Percentiles rank a stretch among this genome's conserved stretches.
These are phyloP conservation scores for Muntiacus reevesi DNA, from an alignment of 2,113 vertebrate genomes.

Conservation along the genomic window DNA sequence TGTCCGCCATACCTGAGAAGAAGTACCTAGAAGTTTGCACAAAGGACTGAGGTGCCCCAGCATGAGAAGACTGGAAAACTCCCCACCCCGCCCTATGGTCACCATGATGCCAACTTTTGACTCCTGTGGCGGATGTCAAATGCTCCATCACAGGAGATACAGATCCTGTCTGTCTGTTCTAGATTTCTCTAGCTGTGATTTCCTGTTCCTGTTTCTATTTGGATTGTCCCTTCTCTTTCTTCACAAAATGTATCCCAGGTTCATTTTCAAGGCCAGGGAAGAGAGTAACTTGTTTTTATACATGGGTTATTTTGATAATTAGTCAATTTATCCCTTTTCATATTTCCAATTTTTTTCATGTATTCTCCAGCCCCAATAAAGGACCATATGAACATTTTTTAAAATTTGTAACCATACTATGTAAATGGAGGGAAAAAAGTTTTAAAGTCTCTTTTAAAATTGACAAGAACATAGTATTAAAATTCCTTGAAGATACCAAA, in stretches of 20 bases:
- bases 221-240: background rate
- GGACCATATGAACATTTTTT: background rate
- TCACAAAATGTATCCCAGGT: background rate
- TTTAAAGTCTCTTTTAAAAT: background rate
- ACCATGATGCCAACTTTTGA: accelerated
- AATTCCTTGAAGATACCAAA: background rate
- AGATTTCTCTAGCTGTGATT: background rate
- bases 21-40: background rate
- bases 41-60: background rate
- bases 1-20: background rate
- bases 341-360: background rate
- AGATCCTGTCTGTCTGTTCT: background rate
- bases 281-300: background rate
- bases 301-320: background rate
- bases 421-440: background rate
- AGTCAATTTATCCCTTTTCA: background rate
- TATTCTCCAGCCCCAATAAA: background rate
- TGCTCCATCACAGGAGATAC: background rate
- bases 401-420: background rate
- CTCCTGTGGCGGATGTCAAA: accelerated
- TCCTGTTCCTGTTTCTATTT: background rate
- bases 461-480: background rate
- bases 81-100: background rate
- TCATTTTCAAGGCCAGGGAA: background rate
- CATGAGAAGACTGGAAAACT: accelerated